Conservation (phyloP, 2,113 vertebrate genomes). For the Macaca nemestrina region DNA sequence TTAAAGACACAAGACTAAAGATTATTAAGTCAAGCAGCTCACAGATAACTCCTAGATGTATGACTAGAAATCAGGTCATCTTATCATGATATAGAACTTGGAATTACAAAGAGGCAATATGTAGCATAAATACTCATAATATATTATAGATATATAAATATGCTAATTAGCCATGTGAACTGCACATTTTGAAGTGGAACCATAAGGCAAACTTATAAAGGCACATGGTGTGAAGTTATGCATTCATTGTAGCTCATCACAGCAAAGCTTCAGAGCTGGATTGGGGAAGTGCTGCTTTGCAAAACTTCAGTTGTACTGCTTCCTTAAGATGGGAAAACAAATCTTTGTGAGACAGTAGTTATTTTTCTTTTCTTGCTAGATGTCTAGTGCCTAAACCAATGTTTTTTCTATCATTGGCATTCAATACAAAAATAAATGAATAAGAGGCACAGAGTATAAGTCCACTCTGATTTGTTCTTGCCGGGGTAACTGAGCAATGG, state of each 20-base stretch:
- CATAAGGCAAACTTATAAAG: neutral
- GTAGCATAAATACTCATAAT: neutral
- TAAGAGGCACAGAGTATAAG: fast-evolving
- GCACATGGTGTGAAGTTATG: neutral
- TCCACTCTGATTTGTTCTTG: neutral
- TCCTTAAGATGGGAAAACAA: neutral
- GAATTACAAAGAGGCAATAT: neutral
- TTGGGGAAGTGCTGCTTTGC: neutral
- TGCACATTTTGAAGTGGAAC: neutral
- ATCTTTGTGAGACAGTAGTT: neutral
- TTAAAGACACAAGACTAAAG: neutral
- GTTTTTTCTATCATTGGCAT: neutral
- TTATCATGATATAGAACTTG: neutral
- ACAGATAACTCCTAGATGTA: neutral
- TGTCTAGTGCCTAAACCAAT: neutral
- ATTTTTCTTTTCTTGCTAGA: neutral
- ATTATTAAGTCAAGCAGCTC: neutral
- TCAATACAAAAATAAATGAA: neutral
- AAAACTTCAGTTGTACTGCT: neutral
- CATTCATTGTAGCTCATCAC: neutral
- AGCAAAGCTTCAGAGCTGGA: neutral
- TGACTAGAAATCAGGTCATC: neutral
- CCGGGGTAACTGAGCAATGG: neutral
- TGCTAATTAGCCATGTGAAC: neutral
- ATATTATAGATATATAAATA: neutral